Conservation (phyloP, 2,113 vertebrate genomes). For the Cisticola juncidis region DNA sequence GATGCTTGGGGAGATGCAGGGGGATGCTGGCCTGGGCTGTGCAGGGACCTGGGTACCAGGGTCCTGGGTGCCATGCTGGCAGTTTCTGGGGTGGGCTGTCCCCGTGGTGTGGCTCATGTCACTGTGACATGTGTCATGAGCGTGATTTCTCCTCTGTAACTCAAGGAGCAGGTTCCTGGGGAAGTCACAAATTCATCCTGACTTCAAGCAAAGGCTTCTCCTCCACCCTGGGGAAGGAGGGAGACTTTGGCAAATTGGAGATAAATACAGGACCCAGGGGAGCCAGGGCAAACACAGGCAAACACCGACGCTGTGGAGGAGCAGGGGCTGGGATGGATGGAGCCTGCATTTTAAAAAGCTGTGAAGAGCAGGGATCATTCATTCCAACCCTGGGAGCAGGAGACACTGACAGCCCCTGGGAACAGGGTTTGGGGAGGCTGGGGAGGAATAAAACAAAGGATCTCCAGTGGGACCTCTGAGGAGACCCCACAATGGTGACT, state of each 20-base stretch:
- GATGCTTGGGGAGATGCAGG: not conserved
- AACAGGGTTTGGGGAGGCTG: not conserved
- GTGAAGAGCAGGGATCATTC: not conserved
- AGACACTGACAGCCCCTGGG: not conserved
- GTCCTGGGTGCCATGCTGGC: not conserved
- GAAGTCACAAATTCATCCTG: not conserved
- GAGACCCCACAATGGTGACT: not conserved
- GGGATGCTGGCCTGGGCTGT: not conserved
- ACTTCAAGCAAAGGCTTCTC: conserved; percentile 5
- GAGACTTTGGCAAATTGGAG: conserved; percentile 19
- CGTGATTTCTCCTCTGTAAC: not conserved
- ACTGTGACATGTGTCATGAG: fast-evolving
- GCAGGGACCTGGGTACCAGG: not conserved
- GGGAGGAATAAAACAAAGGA: not conserved
- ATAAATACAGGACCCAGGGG: conserved; percentile 26
- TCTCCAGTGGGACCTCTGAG: fast-evolving
- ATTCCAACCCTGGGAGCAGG: not conserved
- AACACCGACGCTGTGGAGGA: not conserved
- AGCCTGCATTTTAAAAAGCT: not conserved
- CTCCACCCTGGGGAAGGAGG: not conserved
- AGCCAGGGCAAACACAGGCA: not conserved
- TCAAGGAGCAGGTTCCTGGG: not conserved
- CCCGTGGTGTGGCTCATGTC: not conserved
- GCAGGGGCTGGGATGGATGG: not conserved
- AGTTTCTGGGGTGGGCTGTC: not conserved